Percentiles rank a stretch among this genome's conserved stretches.
These are phyloP conservation scores for Paratilapia polleni DNA, from an alignment of 2,113 vertebrate genomes.

Conservation along the genomic window DNA sequence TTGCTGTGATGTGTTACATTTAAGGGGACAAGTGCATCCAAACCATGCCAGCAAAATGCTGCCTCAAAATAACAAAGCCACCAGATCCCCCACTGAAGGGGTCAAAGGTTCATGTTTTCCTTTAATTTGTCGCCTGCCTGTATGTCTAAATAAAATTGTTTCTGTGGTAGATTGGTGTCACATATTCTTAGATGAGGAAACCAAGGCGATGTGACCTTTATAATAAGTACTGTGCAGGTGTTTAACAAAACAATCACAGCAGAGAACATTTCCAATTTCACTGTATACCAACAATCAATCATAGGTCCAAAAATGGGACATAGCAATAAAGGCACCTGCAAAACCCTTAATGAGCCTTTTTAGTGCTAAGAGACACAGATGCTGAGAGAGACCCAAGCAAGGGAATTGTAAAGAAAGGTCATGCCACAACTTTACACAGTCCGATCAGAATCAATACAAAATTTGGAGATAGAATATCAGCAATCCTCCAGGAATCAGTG, in stretches of 20 bases:
- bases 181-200: slow-evolving; percentile 44
- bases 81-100: not conserved
- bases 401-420: slow-evolving; percentile 76
- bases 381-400: slow-evolving; percentile 44
- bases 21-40: not conserved
- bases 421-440: slow-evolving; percentile 77
- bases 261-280: slow-evolving; percentile 73
- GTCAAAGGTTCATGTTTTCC: slow-evolving; percentile 9
- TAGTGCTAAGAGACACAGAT: slow-evolving; percentile 69
- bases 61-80: not conserved
- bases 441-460: slow-evolving; percentile 81
- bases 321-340: slow-evolving; percentile 71
- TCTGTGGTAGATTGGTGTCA: slow-evolving; percentile 44
- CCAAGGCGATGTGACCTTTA: slow-evolving; percentile 51
- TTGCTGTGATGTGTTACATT: not conserved
- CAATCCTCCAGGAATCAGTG: slow-evolving; percentile 71
- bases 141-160: slow-evolving; percentile 43
- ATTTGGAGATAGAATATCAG: slow-evolving; percentile 74
- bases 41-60: not conserved
- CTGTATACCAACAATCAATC: slow-evolving; percentile 75
- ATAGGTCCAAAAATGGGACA: slow-evolving; percentile 68
- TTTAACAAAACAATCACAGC: slow-evolving; percentile 77
- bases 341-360: slow-evolving; percentile 69
- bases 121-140: not conserved
- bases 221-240: slow-evolving; percentile 65